Evolutionary conservation across 2,113 vertebrate genomes (phyloP).

Genomic region (Corythoichthys intestinalis): DNA sequence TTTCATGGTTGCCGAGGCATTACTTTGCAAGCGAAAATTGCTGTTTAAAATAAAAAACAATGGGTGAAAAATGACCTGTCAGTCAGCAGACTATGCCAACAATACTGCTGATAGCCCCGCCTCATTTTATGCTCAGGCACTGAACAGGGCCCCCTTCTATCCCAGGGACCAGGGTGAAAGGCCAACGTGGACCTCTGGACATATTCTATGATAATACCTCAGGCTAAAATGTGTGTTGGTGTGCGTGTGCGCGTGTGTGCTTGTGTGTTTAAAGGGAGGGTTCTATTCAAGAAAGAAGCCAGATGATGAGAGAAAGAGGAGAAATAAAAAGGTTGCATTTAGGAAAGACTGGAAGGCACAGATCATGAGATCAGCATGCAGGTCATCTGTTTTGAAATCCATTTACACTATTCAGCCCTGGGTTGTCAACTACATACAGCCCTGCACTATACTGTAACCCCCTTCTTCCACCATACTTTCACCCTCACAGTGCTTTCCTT

Average conservation of each 20-base stretch:
- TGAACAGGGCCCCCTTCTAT: slow-evolving; percentile 60
- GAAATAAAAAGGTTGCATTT: slow-evolving; percentile 51
- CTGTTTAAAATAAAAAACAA: slow-evolving; percentile 59
- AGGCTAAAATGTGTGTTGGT: slow-evolving; percentile 68
- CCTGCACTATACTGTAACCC: slow-evolving; percentile 9
- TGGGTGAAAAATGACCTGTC: slow-evolving; percentile 69
- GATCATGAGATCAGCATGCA: slow-evolving; percentile 83
- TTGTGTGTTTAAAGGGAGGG: background rate
- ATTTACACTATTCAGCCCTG: slow-evolving; percentile 70
- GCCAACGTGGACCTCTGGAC: slow-evolving; percentile 86
- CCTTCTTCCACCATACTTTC: slow-evolving; percentile 1
- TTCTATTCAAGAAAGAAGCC: slow-evolving; percentile 43
- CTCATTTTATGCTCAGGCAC: slow-evolving; percentile 57
- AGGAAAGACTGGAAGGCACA: slow-evolving; percentile 68
- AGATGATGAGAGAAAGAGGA: slow-evolving; percentile 43
- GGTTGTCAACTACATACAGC: slow-evolving; percentile 59
- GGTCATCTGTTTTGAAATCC: slow-evolving; percentile 86
- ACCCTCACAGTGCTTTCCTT: slow-evolving; percentile 41
- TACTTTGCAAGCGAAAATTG: slow-evolving; percentile 68
- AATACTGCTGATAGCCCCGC: slow-evolving; percentile 58
- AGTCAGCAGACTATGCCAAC: slow-evolving; percentile 61
- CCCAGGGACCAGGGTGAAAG: slow-evolving; percentile 71
- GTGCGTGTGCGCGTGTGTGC: slow-evolving; percentile 50
- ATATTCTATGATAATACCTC: slow-evolving; percentile 58
- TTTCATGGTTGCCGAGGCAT: slow-evolving; percentile 61